Evolutionary conservation across 2,113 vertebrate genomes (phyloP).

Genomic region (Platichthys flesus): DNA sequence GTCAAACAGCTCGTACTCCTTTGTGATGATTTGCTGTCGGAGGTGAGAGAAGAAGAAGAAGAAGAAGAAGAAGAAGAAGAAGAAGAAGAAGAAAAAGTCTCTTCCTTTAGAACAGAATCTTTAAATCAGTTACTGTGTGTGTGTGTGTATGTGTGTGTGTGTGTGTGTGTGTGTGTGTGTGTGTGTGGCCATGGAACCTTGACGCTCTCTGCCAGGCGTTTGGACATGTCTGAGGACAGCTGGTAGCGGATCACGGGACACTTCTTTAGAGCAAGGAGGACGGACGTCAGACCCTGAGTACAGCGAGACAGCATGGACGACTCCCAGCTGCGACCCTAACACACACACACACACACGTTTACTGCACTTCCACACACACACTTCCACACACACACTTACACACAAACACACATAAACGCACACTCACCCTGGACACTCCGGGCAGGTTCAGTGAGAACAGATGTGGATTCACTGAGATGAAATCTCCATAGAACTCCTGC

Average conservation of each 20-base stretch:
- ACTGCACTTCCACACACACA: too few relatives aligned
- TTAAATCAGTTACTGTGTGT: too few relatives aligned
- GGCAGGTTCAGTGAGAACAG: constrained; percentile 95
- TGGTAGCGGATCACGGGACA: constrained; percentile 98
- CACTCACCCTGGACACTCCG: constrained; percentile 89
- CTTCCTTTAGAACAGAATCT: too few relatives aligned
- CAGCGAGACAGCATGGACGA: constrained; percentile 85
- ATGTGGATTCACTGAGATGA: constrained; percentile 97
- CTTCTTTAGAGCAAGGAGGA: constrained; percentile 95
- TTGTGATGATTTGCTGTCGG: constrained; percentile 94
- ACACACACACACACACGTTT: background rate
- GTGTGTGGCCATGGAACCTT: constrained; percentile 82
- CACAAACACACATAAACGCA: background rate
- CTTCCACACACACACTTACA: background rate
- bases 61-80: too few relatives aligned
- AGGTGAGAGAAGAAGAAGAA: background rate
- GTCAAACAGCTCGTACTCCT: constrained; percentile 97
- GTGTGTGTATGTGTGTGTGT: background rate
- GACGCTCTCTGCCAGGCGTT: constrained; percentile 90
- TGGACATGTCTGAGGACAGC: constrained; percentile 91
- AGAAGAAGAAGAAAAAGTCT: too few relatives aligned
- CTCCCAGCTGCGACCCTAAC: constrained; percentile 92
- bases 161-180: background rate
- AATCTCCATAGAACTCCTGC: constrained; percentile 98
- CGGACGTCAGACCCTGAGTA: constrained; percentile 93